A percentile compares a stretch with the other conserved stretches of the same genome.
These are phyloP conservation scores for Anomalospiza imberbis DNA, from an alignment of 2,797 vertebrate genomes.

Conservation along the genomic window DNA sequence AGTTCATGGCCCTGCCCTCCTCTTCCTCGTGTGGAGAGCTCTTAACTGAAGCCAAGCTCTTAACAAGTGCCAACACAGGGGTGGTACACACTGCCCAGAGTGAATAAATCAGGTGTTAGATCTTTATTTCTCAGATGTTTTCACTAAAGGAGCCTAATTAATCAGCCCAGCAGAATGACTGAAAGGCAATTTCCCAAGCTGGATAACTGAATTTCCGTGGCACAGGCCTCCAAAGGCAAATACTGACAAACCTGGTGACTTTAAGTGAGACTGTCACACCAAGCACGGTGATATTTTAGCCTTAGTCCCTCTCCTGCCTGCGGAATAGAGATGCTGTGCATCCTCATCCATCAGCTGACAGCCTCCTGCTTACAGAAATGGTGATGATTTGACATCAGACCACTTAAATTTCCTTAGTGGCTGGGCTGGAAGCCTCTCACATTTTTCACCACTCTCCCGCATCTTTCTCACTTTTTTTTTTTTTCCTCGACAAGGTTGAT, in stretches of 20 bases:
- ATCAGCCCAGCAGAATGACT: not conserved
- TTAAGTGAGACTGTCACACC: not conserved
- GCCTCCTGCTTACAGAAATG: not conserved
- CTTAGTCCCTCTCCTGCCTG: not conserved
- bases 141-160: not conserved
- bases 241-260: not conserved
- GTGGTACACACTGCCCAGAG: not conserved
- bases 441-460: not conserved
- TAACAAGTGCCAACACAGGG: not conserved
- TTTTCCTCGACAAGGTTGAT: fast-evolving
- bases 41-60: not conserved
- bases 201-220: not conserved
- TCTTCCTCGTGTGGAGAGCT: not conserved
- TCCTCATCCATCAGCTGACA: constrained; percentile 34
- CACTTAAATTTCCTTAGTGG: not conserved
- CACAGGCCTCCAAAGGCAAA: not conserved
- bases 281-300: not conserved
- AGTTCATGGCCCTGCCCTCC: not conserved
- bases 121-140: not conserved
- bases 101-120: not conserved
- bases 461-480: not conserved
- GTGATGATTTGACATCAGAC: constrained; percentile 2
- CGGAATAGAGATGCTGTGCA: not conserved
- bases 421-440: not conserved
- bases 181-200: not conserved